phyloP scores from a whole-genome alignment of 2,888 invertebrate genomes.

The Steinernema scapterisci region DNA sequence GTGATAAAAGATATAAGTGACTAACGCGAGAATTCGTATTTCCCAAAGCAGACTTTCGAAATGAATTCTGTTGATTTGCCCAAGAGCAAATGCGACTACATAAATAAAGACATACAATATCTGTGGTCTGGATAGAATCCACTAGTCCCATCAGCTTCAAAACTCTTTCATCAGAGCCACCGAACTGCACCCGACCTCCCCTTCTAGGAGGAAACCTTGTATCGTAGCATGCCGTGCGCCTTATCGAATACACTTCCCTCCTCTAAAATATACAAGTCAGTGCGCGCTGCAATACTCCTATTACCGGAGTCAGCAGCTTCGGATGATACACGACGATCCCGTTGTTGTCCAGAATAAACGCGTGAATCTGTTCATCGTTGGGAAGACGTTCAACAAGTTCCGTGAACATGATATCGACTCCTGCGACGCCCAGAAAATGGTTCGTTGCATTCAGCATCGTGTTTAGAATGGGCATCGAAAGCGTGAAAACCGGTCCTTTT shows the following conservation, averaged over 20 bases:
- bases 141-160: conserved; percentile 59
- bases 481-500: conserved; percentile 54
- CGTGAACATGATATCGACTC: conserved; percentile 42
- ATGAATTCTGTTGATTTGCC: too few species aligned
- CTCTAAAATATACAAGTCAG: too few species aligned
- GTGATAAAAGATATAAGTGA: too few species aligned
- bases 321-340: conserved; percentile 65
- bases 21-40: too few species aligned
- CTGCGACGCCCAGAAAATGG: conserved; percentile 50
- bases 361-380: conserved; percentile 52
- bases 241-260: conserved; percentile 56
- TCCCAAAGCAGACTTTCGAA: too few species aligned
- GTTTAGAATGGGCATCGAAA: conserved; percentile 58
- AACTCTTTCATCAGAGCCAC: conserved; percentile 60
- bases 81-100: too few species aligned
- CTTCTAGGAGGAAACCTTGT: conserved; percentile 29
- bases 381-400: conserved; percentile 34
- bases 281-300: too few species aligned
- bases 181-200: conserved; percentile 59
- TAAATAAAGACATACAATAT: conserved; percentile 49
- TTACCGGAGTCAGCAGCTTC: conserved; percentile 53
- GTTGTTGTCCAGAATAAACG: conserved; percentile 64
- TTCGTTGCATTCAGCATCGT: conserved; percentile 36
- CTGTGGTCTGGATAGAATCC: conserved; percentile 60
- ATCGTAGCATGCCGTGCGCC: conserved; percentile 64